These are phyloP conservation scores for Thereva unica DNA, from an alignment of 2,888 invertebrate species.

Conservation along the genomic window DNA sequence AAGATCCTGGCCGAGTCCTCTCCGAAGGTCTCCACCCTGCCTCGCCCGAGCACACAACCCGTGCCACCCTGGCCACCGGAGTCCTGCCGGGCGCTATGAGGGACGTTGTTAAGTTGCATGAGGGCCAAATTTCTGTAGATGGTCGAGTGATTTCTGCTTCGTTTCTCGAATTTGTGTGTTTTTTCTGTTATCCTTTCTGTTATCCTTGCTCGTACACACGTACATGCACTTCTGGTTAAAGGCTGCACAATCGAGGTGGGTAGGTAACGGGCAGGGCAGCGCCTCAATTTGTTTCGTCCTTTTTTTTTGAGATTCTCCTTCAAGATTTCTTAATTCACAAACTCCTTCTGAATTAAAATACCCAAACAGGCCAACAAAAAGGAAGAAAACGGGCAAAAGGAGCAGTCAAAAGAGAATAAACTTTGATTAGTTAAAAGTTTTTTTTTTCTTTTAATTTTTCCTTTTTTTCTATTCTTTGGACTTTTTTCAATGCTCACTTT, in stretches of 20 bases:
- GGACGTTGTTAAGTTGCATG: constrained; percentile 35
- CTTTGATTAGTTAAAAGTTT: constrained; percentile 36
- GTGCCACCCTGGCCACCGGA: not conserved
- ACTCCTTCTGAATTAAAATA: constrained; percentile 34
- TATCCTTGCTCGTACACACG: not conserved
- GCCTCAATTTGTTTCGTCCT: constrained; percentile 29
- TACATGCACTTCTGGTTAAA: constrained; percentile 13
- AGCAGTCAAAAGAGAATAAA: constrained; percentile 35
- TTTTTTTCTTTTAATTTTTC: not conserved
- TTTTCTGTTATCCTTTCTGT: constrained; percentile 14
- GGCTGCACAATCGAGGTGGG: not conserved
- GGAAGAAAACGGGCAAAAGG: constrained; percentile 10
- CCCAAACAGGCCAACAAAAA: not conserved
- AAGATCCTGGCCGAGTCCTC: constrained; percentile 19
- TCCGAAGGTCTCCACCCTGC: constrained; percentile 12
- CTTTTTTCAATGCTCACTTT: not conserved
- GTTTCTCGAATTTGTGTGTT: constrained; percentile 30
- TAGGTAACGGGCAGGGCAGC: constrained; percentile 2
- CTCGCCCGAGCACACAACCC: constrained; percentile 18
- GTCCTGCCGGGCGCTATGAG: not conserved
- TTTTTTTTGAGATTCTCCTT: constrained; percentile 14
- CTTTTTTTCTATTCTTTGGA: not conserved
- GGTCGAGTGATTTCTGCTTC: constrained; percentile 41
- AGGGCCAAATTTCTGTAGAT: constrained; percentile 34
- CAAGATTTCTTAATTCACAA: constrained; percentile 36